Conservation (phyloP, 2,888 invertebrate genomes). For the Pogonocherus hispidulus region DNA sequence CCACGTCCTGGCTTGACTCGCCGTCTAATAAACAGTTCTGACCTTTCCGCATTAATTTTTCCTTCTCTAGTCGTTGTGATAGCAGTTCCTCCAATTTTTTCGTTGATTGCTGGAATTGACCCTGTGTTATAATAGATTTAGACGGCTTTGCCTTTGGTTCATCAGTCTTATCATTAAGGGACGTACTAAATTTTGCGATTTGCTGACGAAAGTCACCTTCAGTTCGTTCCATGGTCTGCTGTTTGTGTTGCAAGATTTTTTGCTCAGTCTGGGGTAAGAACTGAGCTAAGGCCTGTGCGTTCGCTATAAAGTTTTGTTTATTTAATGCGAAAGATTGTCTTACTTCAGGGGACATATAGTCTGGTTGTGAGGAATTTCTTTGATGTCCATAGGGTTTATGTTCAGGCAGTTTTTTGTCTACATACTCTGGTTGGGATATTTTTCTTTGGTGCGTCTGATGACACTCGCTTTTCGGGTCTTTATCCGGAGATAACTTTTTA, state of each 20-base stretch:
- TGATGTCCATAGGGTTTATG: slow-evolving; percentile 59
- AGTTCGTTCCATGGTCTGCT: slow-evolving; percentile 42
- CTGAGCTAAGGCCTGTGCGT: slow-evolving; percentile 66
- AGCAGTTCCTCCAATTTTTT: slow-evolving; percentile 68
- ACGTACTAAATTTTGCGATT: slow-evolving; percentile 44
- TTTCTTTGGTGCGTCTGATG: slow-evolving; percentile 61
- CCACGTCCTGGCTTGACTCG: slow-evolving; percentile 62
- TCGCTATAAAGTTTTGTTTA: slow-evolving; percentile 59
- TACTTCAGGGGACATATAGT: slow-evolving; percentile 52
- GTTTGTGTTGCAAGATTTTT: slow-evolving; percentile 56
- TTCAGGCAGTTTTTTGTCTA: slow-evolving; percentile 54
- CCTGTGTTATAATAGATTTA: slow-evolving; percentile 61
- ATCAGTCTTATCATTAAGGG: slow-evolving; percentile 51
- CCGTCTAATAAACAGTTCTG: slow-evolving; percentile 60
- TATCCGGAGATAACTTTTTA: slow-evolving; percentile 49
- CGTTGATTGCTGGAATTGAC: slow-evolving; percentile 68
- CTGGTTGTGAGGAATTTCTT: slow-evolving; percentile 62
- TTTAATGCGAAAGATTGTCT: slow-evolving; percentile 55
- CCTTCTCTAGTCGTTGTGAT: slow-evolving; percentile 66
- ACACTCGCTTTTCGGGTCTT: slow-evolving; percentile 37
- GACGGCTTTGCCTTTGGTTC: slow-evolving; percentile 56
- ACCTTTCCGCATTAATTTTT: slow-evolving; percentile 60
- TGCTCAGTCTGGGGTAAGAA: slow-evolving; percentile 65
- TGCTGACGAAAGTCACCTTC: slow-evolving; percentile 47
- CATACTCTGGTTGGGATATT: slow-evolving; percentile 65